These are phyloP conservation scores for Hemibagrus guttatus DNA, from an alignment of 2,797 vertebrate genomes.

Conservation along the genomic window DNA sequence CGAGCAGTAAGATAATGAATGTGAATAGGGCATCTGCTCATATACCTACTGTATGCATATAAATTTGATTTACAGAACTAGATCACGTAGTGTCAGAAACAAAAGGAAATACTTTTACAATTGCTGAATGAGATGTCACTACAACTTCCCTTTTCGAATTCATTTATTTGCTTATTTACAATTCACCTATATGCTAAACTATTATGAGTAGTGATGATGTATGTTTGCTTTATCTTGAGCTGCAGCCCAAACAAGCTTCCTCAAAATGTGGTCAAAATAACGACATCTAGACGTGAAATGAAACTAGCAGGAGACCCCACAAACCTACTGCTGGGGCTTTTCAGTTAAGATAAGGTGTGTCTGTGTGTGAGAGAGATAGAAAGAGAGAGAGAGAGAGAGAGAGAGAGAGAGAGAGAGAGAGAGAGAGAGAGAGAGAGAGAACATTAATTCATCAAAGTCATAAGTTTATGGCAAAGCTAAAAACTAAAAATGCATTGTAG, in stretches of 20 bases:
- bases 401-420: background rate
- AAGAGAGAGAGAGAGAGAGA: background rate
- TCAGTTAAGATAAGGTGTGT: conserved; percentile 11
- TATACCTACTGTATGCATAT: background rate
- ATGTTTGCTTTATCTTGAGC: background rate
- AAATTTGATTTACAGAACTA: background rate
- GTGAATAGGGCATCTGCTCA: background rate
- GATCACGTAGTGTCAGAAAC: background rate
- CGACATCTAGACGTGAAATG: background rate
- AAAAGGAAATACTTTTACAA: background rate
- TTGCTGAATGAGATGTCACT: background rate
- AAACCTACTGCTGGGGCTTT: background rate
- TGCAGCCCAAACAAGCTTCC: conserved; percentile 4
- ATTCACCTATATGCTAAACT: background rate
- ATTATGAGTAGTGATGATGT: background rate
- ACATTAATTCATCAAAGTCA: background rate
- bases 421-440: too few relatives aligned
- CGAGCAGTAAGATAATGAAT: conserved; percentile 18
- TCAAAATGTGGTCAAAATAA: conserved; percentile 27
- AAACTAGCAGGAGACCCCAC: conserved; percentile 3
- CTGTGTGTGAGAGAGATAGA: background rate
- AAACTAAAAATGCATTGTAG: background rate
- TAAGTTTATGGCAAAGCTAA: background rate
- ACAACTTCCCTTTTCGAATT: conserved; percentile 9
- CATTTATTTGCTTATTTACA: too few relatives aligned